These are phyloP conservation scores for Potamarius usumacintae DNA, from an alignment of 2,113 vertebrate genomes.

Conservation along the genomic window DNA sequence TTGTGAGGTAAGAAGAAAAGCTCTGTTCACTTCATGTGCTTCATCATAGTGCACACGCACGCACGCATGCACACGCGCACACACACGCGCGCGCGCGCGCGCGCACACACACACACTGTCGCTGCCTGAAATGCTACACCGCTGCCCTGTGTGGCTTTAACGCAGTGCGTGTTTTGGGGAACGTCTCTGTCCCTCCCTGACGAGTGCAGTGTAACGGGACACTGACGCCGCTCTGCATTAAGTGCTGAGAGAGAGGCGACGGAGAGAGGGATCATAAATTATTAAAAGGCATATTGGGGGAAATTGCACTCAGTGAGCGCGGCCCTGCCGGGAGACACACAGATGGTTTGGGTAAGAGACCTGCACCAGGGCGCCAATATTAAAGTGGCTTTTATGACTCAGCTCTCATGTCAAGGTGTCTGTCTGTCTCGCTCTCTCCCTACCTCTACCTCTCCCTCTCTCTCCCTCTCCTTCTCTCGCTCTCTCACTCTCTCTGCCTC, in stretches of 20 bases:
- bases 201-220: conserved; percentile 43
- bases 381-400: conserved; percentile 47
- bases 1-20: conserved; percentile 41
- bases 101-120: background rate
- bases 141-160: background rate
- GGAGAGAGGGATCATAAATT: conserved; percentile 67
- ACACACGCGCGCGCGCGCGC: background rate
- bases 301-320: conserved; percentile 58
- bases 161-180: background rate
- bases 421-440: background rate
- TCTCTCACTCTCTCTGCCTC: no score
- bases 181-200: conserved; percentile 16
- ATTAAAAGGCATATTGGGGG: conserved; percentile 74
- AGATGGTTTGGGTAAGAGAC: conserved; percentile 70
- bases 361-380: conserved; percentile 64
- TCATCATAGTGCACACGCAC: background rate
- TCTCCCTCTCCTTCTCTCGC: background rate
- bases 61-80: background rate
- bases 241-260: conserved; percentile 49
- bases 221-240: conserved; percentile 58
- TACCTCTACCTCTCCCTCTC: background rate
- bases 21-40: background rate
- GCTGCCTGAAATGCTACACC: background rate
- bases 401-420: conserved; percentile 15
- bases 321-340: conserved; percentile 61